Evolutionary conservation across 2,113 vertebrate genomes (phyloP), one percentile per base, ranked within the genome.

Genomic region (Protomyctophum bolini): DNA sequence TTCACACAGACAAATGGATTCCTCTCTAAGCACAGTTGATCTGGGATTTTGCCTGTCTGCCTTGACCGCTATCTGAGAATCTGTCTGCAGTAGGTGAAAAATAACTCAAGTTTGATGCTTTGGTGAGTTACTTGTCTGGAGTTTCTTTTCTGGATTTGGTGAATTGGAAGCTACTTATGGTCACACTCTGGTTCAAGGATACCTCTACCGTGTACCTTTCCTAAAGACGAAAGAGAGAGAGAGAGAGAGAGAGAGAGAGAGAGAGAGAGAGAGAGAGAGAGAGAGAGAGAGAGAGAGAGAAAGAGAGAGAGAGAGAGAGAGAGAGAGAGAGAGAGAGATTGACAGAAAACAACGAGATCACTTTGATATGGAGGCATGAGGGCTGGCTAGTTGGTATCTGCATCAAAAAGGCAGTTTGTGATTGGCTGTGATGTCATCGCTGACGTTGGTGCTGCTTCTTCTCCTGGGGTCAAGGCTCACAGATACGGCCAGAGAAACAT

Each of bases 1-100:
- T 81, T 72, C 76, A 70, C 81, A 84, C 81, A 83, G 77, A 79
- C 77, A 75, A 75, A 79, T 77, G 69, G 73, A 83, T 70, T 76
- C 65, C 54, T 77, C 78, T 68, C 47, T 0, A 12, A 62, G 73
- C 73, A 12, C 72, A 72, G 75, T 83, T 80, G 60, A 41, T 41
- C 51, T 79, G 55, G 49, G 51, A 11, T 11, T 70, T 70, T 66
- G 33, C 52, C 52, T 55, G 10, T 63, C 49, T 61, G 2, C 47
- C 12, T 10, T 4, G 73, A 21, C 14, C 66, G 12, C 56, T 8
- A 6, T 54, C 56, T 11, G 11, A 45, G 7, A 29, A 9, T 50
- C 52, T 15, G 41, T 58, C 66, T 80, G 50, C 71, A 10, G 15
- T 47, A 73, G 8, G 54, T 56, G 15, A 56, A 28, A 49, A 10